A percentile compares a stretch with the other conserved stretches of the same genome.
These are phyloP conservation scores for Scolopax rusticola DNA, from an alignment of 2,797 vertebrate species.

Conservation along the genomic window DNA sequence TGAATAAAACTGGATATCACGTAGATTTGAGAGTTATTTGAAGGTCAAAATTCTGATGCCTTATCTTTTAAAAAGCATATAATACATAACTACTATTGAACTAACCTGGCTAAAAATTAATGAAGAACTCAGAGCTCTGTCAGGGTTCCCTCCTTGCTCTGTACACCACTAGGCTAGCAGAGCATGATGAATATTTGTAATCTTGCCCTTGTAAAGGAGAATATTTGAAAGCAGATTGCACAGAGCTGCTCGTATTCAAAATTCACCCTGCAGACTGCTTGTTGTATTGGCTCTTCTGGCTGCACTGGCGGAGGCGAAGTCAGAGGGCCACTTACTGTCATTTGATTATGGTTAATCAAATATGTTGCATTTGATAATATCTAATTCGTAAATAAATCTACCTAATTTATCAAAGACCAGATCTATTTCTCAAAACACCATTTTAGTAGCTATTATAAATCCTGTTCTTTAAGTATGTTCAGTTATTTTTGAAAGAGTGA, in stretches of 20 bases:
- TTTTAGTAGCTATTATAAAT: neutral
- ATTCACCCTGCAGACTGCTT: neutral
- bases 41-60: neutral
- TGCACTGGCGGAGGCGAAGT: neutral
- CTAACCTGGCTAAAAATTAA: neutral
- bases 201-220: neutral
- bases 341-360: neutral
- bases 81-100: neutral
- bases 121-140: neutral
- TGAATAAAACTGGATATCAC: neutral
- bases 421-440: neutral
- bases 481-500: neutral
- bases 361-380: neutral
- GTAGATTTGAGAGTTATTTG: neutral
- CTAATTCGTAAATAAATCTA: neutral
- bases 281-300: neutral
- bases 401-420: neutral
- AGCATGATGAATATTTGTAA: neutral
- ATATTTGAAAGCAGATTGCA: neutral
- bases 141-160: neutral
- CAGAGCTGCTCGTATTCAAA: neutral
- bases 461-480: neutral
- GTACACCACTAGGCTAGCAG: neutral
- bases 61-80: neutral
- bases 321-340: neutral